These are phyloP conservation scores for Megaceryle torquata DNA, from an alignment of 2,113 vertebrate species.

Conservation along the genomic window DNA sequence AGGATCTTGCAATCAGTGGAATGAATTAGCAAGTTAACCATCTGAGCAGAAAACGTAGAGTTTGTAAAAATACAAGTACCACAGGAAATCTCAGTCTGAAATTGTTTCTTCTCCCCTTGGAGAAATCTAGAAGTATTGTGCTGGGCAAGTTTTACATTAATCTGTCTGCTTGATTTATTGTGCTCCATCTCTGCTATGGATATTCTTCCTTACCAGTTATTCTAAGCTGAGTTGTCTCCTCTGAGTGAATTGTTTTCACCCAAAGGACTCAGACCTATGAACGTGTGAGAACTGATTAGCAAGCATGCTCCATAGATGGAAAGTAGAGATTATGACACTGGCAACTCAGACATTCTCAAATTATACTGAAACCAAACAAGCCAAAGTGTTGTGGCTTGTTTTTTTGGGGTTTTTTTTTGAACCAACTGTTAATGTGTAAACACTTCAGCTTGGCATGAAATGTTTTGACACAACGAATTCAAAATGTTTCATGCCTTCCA, in stretches of 20 bases:
- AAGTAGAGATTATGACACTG: constrained; percentile 11
- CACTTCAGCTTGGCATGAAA: constrained; percentile 44
- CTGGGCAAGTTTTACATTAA: background rate
- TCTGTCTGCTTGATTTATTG: background rate
- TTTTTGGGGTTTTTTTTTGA: background rate
- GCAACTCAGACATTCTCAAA: background rate
- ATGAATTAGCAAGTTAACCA: background rate
- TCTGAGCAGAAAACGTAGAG: background rate
- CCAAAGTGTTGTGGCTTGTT: constrained; percentile 5
- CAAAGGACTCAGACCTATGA: background rate
- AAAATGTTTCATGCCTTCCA: constrained; percentile 45
- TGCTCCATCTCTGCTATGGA: background rate
- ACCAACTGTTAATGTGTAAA: constrained; percentile 32
- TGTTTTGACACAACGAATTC: constrained; percentile 49
- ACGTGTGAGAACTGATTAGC: background rate
- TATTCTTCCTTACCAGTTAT: background rate
- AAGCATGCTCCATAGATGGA: background rate
- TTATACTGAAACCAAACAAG: constrained; percentile 16
- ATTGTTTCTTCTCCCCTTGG: background rate
- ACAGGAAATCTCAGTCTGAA: background rate
- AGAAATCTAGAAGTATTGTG: background rate
- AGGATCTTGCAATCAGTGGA: background rate
- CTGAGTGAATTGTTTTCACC: background rate
- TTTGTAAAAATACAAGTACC: background rate
- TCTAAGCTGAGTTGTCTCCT: background rate